Evolutionary conservation across 2,113 vertebrate species (phyloP), one percentile per base, ranked within the genome.

Genomic region (Danio rerio): DNA sequence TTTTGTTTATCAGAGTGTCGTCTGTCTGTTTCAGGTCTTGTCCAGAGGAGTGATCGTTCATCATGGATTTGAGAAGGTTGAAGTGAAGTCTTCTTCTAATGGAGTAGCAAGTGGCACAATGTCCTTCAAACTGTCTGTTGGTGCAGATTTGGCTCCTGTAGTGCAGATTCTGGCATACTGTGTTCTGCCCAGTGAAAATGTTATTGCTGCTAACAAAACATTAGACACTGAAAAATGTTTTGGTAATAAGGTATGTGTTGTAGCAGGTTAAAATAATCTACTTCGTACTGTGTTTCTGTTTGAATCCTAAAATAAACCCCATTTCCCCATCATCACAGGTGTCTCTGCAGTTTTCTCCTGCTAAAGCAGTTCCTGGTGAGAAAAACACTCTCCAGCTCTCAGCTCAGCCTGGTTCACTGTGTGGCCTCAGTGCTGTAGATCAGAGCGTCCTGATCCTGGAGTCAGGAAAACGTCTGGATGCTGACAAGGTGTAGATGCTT

Each of bases 361-460:
- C 82, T 0, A 88, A 90, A 53, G 89, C 87, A 9, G 92, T 96
- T 45, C 96, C 96, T 0, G 94, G 94, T 80, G 94, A 94, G 0
- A 0, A 72, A 0, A 83, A 83, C 78, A 84, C 0, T 12, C 85
- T 98, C 78, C 87, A 42, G 9, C 12, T 98, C 50, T 86, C 61
- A 0, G 92, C 96, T 11, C 86, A 91, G 4, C 90, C 95, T 9
- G 80, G 91, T n/a, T 97, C 96, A 11, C 87, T 97, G 3, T 97
- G 96, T 16, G 96, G 92, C 0, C 66, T 97, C 59, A 92, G 93
- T 0, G 94, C 91, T 0, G 88, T 97, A 0, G 96, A 98, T 84
- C 84, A 94, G 76, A 96, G 96, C 0, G 87, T 97, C 40, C 91
- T 94, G 40, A 91, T 98, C 68, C 45, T 94, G 88, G 93, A 87